Conservation (phyloP, 2,797 vertebrate genomes). For the Gambelia wislizenii region DNA sequence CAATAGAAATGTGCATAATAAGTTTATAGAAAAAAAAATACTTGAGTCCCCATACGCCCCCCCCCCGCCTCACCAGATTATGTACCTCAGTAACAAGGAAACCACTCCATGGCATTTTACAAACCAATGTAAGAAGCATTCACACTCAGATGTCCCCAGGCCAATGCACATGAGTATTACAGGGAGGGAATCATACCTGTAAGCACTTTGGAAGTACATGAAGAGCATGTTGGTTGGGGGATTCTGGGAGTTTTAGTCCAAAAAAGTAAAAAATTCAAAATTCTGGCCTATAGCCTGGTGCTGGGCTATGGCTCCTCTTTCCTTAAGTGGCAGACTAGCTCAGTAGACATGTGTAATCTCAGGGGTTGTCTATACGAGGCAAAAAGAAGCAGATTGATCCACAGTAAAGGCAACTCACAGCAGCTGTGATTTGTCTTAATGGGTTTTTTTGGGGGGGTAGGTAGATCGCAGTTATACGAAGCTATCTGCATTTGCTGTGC, state of each 20-base stretch:
- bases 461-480: no score
- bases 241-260: neutral
- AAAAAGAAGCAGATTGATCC: no score
- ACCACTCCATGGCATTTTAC: neutral
- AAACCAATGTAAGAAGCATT: neutral
- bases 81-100: neutral
- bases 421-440: no score
- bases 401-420: no score
- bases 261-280: neutral
- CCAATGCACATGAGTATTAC: neutral
- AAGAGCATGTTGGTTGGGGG: neutral
- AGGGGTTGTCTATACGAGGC: no score
- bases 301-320: neutral
- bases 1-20: no score
- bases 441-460: no score
- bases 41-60: no score
- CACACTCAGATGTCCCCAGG: neutral
- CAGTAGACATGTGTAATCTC: neutral
- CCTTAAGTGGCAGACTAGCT: neutral
- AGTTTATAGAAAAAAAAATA: neutral
- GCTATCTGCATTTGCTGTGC: no score
- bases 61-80: neutral
- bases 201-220: neutral
- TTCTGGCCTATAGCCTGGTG: neutral
- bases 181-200: neutral